Base-by-base conservation (phyloP, 2,113 vertebrate species). In the Scalopus aquaticus region DNA sequence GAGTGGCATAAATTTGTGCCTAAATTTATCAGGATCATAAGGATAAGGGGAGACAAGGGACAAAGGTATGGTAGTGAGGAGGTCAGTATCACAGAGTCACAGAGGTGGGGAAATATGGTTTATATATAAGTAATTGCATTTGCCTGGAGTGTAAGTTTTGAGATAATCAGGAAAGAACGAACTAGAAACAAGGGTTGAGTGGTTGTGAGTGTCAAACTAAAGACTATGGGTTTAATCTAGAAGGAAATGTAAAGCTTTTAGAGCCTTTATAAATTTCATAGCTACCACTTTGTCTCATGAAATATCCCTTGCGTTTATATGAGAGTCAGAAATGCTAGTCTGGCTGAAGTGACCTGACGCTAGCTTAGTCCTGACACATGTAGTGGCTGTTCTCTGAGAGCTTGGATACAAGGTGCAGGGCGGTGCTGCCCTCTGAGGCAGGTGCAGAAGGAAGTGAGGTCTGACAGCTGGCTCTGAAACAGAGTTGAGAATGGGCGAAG, bases 261-360 rank as follows among this genome's bases (percentile, higher is more conserved):
- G 49, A 87, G 30, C 30, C 81, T 92, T 83, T 49, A 51, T 80
- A 70, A 49, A 80, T 96, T 72, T 90, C 56, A 30, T 62, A 89
- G 58, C 39, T 44, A 60, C 17, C 37, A 46, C 24, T 69, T 79
- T 88, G 35, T 90, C 39, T 94, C 85, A 81, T 69, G 56, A 56
- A 70, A 62, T 58, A 64, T 69, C 73, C 30, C 42, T 84, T 62
- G 17, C 12, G 32, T 30, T 30, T 12, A 2, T 32, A 37, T 54
- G 51, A 65, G 77, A 62, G n/a, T 73, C 28, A 26, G 58, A 85
- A 56, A 44, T 30, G 28, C 13, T 60, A 32, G 42, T 76, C 39
- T 76, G 76, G 39, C 44, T 90, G 19, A 56, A 73, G 17, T 15
- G 46, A 22, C 73, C 77, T 4, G 30, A 19, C 0, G 2, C 54